Base-by-base conservation (phyloP, 2,113 vertebrate species). In the Atlantisia rogersi region DNA sequence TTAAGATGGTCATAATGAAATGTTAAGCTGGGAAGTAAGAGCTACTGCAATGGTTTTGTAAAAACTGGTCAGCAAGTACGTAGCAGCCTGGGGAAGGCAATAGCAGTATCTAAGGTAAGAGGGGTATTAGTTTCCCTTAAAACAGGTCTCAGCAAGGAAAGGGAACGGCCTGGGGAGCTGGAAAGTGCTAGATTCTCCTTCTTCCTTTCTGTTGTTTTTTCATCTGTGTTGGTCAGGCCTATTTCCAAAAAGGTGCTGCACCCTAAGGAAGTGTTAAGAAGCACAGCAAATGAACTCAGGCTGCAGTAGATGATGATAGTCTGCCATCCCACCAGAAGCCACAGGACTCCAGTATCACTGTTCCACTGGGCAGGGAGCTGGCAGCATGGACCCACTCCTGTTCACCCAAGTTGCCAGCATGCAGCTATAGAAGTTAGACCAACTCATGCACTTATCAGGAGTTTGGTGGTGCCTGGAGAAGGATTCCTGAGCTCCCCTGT, bases 151-250 rank as follows among this genome's bases (percentile, higher is more conserved):
- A 19, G 25, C 37, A 91, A 10, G n/a, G 56, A 14, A 81, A 75
- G 19, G 24, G 11, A 84, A 55, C 37, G 81, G 22, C n/a, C n/a
- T 24, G 28, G 6, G 32, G 26, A 37, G 12, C 59, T 77, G 31
- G 15, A 55, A 81, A 59, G 24, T 55, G n/a, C 46, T 71, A 58
- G 50, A 26, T 88, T 83, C 65, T 82, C 3, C 0, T 87, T 89
- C 37, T 70, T 94, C 46, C 11, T 73, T 94, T 91, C 75, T 94
- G 37, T 70, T 17, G 50, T 26, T 55, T 81, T 83, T 77, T 78
- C 52, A 46, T n/a, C 69, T 81, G 74, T 67, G 60, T 56, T 8
- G 11, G 35, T 63, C 82, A 76, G 31, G 12, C 44, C 39, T 73
- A 10, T 69, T 91, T 91, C 76, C 32, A 83, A 77, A 88, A 69